These are phyloP conservation scores for Malacoctenus gilli DNA, from an alignment of 2,797 vertebrate species.

Conservation along the genomic window DNA sequence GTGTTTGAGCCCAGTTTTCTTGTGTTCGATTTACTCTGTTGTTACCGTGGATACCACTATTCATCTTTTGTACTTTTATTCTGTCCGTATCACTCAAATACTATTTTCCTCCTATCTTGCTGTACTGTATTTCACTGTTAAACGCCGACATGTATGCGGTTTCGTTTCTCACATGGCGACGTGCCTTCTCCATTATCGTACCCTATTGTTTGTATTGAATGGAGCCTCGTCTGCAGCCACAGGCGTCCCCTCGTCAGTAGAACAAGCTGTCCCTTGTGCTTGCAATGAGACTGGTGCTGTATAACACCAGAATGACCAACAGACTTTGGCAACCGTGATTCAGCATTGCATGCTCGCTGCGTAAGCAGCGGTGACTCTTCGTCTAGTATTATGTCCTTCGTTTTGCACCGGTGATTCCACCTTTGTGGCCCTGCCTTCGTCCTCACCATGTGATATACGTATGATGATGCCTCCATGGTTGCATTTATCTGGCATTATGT, in stretches of 20 bases:
- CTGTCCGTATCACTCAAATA: constrained; percentile 50
- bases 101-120: constrained; percentile 41
- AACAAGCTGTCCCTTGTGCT: constrained; percentile 38
- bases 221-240: constrained; percentile 48
- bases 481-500: constrained; percentile 54
- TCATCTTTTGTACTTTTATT: constrained; percentile 57
- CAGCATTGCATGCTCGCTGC: constrained; percentile 63
- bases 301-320: constrained; percentile 47
- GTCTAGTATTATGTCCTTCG: constrained; percentile 59
- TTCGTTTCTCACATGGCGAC: constrained; percentile 39
- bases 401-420: constrained; percentile 52
- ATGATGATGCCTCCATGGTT: constrained; percentile 50
- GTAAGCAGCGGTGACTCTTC: constrained; percentile 49
- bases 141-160: constrained; percentile 33
- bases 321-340: constrained; percentile 41
- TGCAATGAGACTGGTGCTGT: constrained; percentile 40
- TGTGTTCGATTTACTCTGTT: constrained; percentile 28
- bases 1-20: constrained; percentile 36
- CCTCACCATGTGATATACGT: constrained; percentile 49
- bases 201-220: constrained; percentile 37
- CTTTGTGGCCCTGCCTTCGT: constrained; percentile 38
- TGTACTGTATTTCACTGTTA: constrained; percentile 56
- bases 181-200: constrained; percentile 57
- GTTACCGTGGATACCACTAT: constrained; percentile 63
- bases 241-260: constrained; percentile 45